These are phyloP conservation scores for Polypterus bichir DNA, from an alignment of 2,113 vertebrate genomes.

Conservation along the genomic window DNA sequence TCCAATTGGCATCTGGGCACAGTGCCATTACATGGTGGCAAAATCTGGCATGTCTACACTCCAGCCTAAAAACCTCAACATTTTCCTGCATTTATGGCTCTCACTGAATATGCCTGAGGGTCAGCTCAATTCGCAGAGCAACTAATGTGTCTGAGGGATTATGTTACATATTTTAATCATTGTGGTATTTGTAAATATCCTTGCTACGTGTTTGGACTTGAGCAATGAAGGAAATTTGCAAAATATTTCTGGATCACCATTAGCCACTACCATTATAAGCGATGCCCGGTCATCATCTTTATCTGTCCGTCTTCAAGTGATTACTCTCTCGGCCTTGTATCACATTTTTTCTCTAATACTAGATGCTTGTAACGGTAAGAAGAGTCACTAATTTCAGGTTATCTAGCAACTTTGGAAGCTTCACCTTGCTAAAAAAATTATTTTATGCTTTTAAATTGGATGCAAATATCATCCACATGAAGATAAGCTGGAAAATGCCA, in stretches of 20 bases:
- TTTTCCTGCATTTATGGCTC: slow-evolving; percentile 11
- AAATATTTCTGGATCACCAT: not conserved
- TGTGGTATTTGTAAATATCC: slow-evolving; percentile 34
- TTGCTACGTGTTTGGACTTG: slow-evolving; percentile 21
- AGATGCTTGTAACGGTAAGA: no score
- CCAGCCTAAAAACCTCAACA: slow-evolving; percentile 11
- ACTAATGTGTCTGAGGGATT: slow-evolving; percentile 15
- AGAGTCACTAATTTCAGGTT: no score
- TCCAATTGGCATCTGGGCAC: slow-evolving; percentile 21
- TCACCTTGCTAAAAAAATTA: no score
- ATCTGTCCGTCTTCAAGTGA: no score
- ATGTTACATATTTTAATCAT: slow-evolving; percentile 31
- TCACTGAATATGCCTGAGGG: slow-evolving; percentile 16
- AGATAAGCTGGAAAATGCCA: no score
- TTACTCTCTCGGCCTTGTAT: no score
- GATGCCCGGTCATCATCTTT: no score
- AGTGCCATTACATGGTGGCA: slow-evolving; percentile 1
- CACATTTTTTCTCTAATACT: no score
- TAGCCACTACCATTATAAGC: no score
- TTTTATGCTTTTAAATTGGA: no score
- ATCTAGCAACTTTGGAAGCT: no score
- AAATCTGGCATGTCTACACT: not conserved
- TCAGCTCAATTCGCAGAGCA: slow-evolving; percentile 17
- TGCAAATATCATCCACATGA: no score
- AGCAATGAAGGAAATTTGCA: slow-evolving; percentile 4